Base-by-base conservation (phyloP, 2,797 vertebrate species). In the Salarias fasciatus region DNA sequence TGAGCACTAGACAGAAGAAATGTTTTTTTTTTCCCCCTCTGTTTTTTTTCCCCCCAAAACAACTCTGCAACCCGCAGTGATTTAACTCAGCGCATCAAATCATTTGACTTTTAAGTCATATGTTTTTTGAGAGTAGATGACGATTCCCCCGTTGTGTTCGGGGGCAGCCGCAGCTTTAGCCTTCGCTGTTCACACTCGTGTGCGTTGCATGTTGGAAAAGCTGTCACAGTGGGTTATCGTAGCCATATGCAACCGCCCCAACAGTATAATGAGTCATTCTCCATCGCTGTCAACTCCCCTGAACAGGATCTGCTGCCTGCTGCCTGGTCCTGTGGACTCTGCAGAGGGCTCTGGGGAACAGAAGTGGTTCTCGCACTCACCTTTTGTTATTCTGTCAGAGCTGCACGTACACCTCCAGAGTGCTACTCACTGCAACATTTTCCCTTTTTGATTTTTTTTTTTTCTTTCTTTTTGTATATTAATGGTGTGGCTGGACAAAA, bases 361-460 rank as follows among this genome's bases (percentile, higher is more conserved):
- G 68, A 74, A 60, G 61, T 48, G 51, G 52, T 77, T 82, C 70
- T 79, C 79, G 80, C 75, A 54, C 77, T 79, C 66, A 66, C 68
- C 83, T 88, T 88, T 80, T 84, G 74, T 85, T 87, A 79, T 82
- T 88, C 66, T 72, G 80, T 83, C 84, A 84, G 87, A 66, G 58
- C 33, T 48, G 54, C 59, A 55, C 58, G 1, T 53, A 71, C 72
- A 68, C 70, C 69, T 59, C 74, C 55, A 63, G 55, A 72, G 68
- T 64, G 63, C 77, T 85, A 84, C 85, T 84, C 84, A 82, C 75
- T 73, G 49, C 84, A 59, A 58, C 60, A 24, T 24, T 86, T 82
- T 53, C 43, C 28, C 36, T 37, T 57, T 72, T 63, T 77, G 10
- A 50, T 31, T 44, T 59, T 48, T 58, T 24, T 24, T 47, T 59